A percentile compares a stretch with the other conserved stretches of the same genome.
phyloP scores from a whole-genome alignment of 2,888 invertebrate species.

The Embidobia sp. region DNA sequence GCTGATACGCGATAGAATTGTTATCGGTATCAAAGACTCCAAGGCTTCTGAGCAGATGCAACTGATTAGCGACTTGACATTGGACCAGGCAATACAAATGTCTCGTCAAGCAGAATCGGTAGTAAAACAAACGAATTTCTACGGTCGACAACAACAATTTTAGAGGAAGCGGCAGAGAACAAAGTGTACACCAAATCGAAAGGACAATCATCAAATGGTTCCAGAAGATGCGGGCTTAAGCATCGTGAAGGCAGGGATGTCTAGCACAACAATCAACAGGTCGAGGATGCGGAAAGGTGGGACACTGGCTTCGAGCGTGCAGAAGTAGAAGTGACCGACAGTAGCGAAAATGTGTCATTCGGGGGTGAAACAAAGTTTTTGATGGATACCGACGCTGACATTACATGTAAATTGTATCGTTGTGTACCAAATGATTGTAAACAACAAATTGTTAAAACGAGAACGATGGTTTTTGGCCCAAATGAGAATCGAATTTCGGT shows the following conservation, averaged over 20 bases:
- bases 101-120: conserved; percentile 61
- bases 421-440: conserved; percentile 25
- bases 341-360: not conserved
- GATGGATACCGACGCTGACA: conserved; percentile 58
- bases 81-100: conserved; percentile 57
- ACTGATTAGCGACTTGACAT: conserved; percentile 1
- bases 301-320: not conserved
- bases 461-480: conserved; percentile 55
- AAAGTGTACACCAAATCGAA: too few relatives aligned
- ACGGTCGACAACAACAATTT: too few relatives aligned
- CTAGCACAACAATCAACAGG: too few relatives aligned
- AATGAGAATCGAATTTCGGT: conserved; percentile 46
- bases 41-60: conserved; percentile 13
- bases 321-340: not conserved
- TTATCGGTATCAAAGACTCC: conserved; percentile 67
- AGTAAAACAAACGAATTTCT: conserved; percentile 42
- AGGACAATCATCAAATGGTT: too few relatives aligned
- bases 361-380: conserved; percentile 27
- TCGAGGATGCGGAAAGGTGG: too few relatives aligned
- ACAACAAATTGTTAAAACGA: conserved; percentile 40
- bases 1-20: conserved; percentile 71
- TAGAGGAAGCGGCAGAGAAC: not conserved
- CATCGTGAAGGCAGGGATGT: too few relatives aligned
- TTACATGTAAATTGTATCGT: conserved; percentile 18
- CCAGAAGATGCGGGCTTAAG: too few relatives aligned